phyloP scores from a whole-genome alignment of 2,797 vertebrate genomes.

The Hipposideros larvatus region DNA sequence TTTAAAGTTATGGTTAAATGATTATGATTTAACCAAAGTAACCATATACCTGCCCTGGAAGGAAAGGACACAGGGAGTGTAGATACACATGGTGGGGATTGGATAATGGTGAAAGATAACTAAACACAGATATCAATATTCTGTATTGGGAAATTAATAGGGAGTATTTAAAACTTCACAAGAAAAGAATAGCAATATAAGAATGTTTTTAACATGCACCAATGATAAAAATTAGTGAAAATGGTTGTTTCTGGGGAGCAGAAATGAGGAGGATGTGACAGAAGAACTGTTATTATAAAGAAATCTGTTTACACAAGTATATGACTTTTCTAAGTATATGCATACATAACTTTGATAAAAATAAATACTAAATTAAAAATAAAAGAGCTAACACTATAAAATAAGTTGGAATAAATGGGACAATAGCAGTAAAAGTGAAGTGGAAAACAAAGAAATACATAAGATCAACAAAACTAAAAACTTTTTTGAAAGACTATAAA shows the following conservation, averaged over 20 bases:
- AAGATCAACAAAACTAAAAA: not conserved
- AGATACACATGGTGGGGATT: not conserved
- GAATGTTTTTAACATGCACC: not conserved
- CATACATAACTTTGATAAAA: conserved; percentile 31
- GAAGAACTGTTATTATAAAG: not conserved
- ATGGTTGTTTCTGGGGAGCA: not conserved
- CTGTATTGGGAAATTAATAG: not conserved
- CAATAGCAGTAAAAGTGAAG: not conserved
- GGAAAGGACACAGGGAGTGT: not conserved
- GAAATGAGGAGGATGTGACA: not conserved
- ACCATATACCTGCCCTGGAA: not conserved
- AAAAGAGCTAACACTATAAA: not conserved
- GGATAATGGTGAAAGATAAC: conserved; percentile 8
- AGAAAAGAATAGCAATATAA: not conserved
- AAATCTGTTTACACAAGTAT: not conserved
- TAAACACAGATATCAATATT: not conserved
- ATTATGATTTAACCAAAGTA: not conserved
- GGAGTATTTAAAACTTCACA: conserved; percentile 32
- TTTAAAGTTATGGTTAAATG: not conserved
- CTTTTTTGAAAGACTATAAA: not conserved
- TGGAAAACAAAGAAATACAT: not conserved
- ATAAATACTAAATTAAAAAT: not conserved
- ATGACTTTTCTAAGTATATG: not conserved
- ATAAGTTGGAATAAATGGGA: not conserved
- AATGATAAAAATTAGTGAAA: conserved; percentile 8